These are phyloP conservation scores for Pilophorus perplexus DNA, from an alignment of 2,888 invertebrate species.

Conservation along the genomic window DNA sequence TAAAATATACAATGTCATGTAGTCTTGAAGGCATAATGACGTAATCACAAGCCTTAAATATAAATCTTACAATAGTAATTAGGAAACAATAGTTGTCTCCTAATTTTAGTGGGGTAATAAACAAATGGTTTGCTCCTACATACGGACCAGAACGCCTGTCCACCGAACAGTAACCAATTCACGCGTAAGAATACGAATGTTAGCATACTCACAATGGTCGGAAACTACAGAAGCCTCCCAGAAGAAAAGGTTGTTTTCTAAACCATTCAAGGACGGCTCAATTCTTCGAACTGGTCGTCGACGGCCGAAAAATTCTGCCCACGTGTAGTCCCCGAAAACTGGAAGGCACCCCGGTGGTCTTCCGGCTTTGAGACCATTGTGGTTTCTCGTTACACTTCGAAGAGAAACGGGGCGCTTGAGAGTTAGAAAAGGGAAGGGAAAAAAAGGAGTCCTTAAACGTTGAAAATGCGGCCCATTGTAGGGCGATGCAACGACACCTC, in stretches of 20 bases:
- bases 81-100: no score
- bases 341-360: constrained; percentile 17
- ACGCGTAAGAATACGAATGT: no score
- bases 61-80: no score
- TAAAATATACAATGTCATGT: no score
- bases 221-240: constrained; percentile 15
- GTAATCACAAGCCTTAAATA: no score
- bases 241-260: constrained; percentile 15
- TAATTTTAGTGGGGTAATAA: no score
- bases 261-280: constrained; percentile 9
- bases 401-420: neutral
- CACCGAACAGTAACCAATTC: no score
- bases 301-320: constrained; percentile 19
- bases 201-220: no score
- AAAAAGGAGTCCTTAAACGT: constrained; percentile 26
- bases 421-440: constrained; percentile 1
- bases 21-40: no score
- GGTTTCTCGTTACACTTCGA: constrained; percentile 18
- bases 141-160: no score
- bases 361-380: constrained; percentile 24
- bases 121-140: no score
- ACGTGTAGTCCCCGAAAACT: constrained; percentile 5
- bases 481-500: constrained; percentile 30
- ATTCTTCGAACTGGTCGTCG: constrained; percentile 24
- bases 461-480: constrained; percentile 17